Conservation (phyloP, 2,113 vertebrate genomes). For the Nicator chloris region DNA sequence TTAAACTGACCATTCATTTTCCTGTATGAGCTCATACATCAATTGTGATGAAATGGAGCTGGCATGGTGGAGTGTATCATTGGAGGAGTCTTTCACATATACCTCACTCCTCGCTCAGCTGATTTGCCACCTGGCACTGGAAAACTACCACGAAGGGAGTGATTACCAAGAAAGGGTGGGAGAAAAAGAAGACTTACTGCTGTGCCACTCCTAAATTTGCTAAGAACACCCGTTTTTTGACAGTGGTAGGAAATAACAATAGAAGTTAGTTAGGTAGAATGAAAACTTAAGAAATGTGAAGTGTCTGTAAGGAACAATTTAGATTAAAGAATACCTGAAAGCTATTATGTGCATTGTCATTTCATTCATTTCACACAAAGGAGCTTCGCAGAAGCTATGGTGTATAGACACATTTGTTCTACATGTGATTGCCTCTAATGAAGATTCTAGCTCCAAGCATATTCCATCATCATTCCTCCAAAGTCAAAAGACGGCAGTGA, state of each 20-base stretch:
- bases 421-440: background rate
- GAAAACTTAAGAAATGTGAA: background rate
- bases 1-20: background rate
- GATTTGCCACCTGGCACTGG: constrained; percentile 14
- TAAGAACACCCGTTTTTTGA: background rate
- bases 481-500: background rate
- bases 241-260: background rate
- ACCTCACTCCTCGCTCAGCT: background rate
- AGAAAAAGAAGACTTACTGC: background rate
- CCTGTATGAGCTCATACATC: constrained; percentile 11
- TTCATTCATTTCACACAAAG: background rate
- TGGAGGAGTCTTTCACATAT: background rate
- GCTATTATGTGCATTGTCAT: background rate
- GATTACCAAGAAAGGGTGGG: background rate
- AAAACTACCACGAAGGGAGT: background rate
- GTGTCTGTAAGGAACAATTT: background rate
- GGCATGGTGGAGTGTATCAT: background rate
- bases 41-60: background rate
- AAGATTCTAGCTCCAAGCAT: background rate
- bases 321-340: background rate
- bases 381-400: background rate
- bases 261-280: background rate
- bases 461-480: background rate
- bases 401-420: background rate
- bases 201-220: background rate